Conservation (phyloP, 2,888 invertebrate genomes). For the Theretra japonica region DNA sequence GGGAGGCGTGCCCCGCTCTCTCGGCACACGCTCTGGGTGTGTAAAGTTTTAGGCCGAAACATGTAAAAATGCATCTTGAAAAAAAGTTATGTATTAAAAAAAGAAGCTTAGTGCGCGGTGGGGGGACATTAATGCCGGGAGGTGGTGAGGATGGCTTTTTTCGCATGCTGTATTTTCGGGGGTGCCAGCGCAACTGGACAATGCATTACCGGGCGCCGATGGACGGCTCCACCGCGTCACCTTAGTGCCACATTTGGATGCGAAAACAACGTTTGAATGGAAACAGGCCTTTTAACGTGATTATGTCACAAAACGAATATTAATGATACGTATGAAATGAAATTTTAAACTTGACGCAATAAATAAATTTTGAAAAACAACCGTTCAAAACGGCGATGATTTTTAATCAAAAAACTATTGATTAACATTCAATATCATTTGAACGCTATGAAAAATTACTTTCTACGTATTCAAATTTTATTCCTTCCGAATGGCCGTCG, state of each 20-base stretch:
- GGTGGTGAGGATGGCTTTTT: slow-evolving; percentile 81
- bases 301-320: slow-evolving; percentile 22
- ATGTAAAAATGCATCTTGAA: slow-evolving; percentile 85
- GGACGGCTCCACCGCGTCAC: slow-evolving; percentile 72
- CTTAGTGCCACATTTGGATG: slow-evolving; percentile 73
- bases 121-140: slow-evolving; percentile 82
- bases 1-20: slow-evolving; percentile 78
- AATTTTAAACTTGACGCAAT: slow-evolving; percentile 4
- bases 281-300: slow-evolving; percentile 17
- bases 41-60: slow-evolving; percentile 85
- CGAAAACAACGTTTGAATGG: slow-evolving; percentile 45
- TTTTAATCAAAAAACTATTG: slow-evolving; percentile 13
- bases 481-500: slow-evolving; percentile 22
- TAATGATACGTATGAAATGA: not conserved
- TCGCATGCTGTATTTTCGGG: slow-evolving; percentile 83
- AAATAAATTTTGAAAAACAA: slow-evolving; percentile 13
- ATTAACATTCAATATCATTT: slow-evolving; percentile 17
- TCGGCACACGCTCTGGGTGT: slow-evolving; percentile 78
- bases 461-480: slow-evolving; percentile 26
- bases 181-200: slow-evolving; percentile 80
- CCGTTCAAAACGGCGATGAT: not conserved
- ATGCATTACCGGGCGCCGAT: slow-evolving; percentile 78
- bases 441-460: slow-evolving; percentile 26
- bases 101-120: slow-evolving; percentile 83
- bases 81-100: slow-evolving; percentile 86